These are phyloP conservation scores for Chloroclysta siterata DNA, from an alignment of 2,888 invertebrate genomes.

Conservation along the genomic window DNA sequence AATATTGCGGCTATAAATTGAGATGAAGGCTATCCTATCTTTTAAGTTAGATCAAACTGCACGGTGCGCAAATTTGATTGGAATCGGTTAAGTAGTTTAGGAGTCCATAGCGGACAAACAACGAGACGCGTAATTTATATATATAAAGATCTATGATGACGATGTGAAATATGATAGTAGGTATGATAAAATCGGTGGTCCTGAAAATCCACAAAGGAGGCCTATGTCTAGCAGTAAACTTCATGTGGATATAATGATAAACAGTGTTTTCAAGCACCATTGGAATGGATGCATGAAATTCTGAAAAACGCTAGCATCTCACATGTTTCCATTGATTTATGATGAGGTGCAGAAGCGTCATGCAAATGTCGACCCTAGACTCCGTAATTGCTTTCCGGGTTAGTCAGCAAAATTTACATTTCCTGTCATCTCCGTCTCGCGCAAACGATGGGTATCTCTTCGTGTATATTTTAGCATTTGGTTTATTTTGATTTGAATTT, in stretches of 20 bases:
- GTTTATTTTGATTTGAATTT: constrained; percentile 29
- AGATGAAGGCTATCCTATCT: too few species aligned
- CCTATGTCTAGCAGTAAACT: background rate
- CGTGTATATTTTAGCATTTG: constrained; percentile 32
- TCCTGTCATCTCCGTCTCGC: constrained; percentile 39
- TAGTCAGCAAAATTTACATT: constrained; percentile 65
- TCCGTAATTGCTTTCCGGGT: constrained; percentile 64
- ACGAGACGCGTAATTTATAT: too few species aligned
- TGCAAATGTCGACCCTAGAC: constrained; percentile 51
- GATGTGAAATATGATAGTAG: background rate
- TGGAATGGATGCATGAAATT: background rate
- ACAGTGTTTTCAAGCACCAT: background rate
- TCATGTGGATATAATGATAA: background rate
- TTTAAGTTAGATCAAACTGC: too few species aligned
- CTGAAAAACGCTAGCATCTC: constrained; percentile 7
- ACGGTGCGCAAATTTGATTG: too few species aligned
- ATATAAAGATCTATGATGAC: too few species aligned
- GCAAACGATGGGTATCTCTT: constrained; percentile 29
- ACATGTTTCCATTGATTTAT: constrained; percentile 51
- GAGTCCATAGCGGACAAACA: too few species aligned
- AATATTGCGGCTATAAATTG: too few species aligned
- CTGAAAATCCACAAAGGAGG: background rate
- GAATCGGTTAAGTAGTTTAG: too few species aligned
- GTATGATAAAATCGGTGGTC: background rate
- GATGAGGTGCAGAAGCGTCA: constrained; percentile 51